Percentiles rank a stretch among this genome's conserved stretches.
These are phyloP conservation scores for Triplophysa siluroides DNA, from an alignment of 2,113 vertebrate genomes.

Conservation along the genomic window DNA sequence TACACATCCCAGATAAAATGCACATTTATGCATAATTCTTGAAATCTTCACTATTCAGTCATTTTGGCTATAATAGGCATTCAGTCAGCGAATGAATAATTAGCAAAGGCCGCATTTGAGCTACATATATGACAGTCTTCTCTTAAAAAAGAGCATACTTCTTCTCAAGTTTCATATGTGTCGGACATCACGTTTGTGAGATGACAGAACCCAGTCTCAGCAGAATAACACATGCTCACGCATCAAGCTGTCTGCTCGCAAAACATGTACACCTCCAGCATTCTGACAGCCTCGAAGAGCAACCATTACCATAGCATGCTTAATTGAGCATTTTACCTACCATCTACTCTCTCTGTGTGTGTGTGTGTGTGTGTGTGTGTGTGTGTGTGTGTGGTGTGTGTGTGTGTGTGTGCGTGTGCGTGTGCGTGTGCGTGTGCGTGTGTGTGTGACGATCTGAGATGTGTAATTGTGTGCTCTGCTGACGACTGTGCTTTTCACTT, in stretches of 20 bases:
- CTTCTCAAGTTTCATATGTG: slow-evolving; percentile 21
- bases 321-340: slow-evolving; percentile 87
- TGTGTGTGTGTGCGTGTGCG: slow-evolving; percentile 76
- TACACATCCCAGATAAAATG: background rate
- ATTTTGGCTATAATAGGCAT: background rate
- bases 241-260: slow-evolving; percentile 87
- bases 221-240: slow-evolving; percentile 84
- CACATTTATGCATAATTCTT: background rate
- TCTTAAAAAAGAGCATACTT: slow-evolving; percentile 14
- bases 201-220: slow-evolving; percentile 91
- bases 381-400: slow-evolving; percentile 88
- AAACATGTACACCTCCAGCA: slow-evolving; percentile 85
- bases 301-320: slow-evolving; percentile 97
- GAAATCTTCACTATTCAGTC: background rate
- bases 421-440: no score
- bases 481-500: slow-evolving; percentile 84
- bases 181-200: slow-evolving; percentile 15
- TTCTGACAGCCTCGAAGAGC: slow-evolving; percentile 92
- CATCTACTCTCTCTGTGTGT: slow-evolving; percentile 82
- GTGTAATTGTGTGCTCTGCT: slow-evolving; percentile 80
- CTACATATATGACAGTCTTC: background rate
- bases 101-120: background rate
- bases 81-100: background rate
- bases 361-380: slow-evolving; percentile 77
- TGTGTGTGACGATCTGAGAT: slow-evolving; percentile 94